phyloP scores from a whole-genome alignment of 1,140 invertebrate species.

The Trichonephila clavipes region DNA sequence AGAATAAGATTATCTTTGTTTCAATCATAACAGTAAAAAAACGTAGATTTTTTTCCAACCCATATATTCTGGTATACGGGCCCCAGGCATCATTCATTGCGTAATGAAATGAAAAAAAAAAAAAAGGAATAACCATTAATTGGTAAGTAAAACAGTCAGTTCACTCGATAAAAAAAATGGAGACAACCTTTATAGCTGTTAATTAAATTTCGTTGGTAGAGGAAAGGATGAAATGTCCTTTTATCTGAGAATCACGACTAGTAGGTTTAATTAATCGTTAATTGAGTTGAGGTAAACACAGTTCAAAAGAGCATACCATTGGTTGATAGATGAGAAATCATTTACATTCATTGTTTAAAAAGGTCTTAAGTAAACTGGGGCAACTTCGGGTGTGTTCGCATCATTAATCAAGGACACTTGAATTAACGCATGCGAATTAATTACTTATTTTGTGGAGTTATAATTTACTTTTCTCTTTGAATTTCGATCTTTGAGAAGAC shows the following conservation, averaged over 20 bases:
- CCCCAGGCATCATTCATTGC: not conserved
- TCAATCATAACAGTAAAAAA: too few species aligned
- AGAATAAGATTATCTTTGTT: too few species aligned
- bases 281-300: slow-evolving; percentile 59
- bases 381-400: slow-evolving; percentile 21
- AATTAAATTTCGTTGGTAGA: slow-evolving; percentile 66
- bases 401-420: slow-evolving; percentile 31
- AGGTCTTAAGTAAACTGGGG: slow-evolving; percentile 28
- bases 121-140: not conserved
- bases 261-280: slow-evolving; percentile 69
- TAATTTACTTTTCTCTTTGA: not conserved
- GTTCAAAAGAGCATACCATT: slow-evolving; percentile 57
- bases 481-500: not conserved
- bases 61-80: not conserved
- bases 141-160: slow-evolving; percentile 43
- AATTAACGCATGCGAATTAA: slow-evolving; percentile 33
- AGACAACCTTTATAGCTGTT: slow-evolving; percentile 44
- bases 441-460: slow-evolving; percentile 4
- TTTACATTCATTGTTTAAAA: slow-evolving; percentile 62
- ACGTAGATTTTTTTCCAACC: too few species aligned
- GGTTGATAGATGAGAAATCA: slow-evolving; percentile 32
- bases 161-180: slow-evolving; percentile 29
- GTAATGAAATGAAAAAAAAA: not conserved
- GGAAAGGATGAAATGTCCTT: slow-evolving; percentile 45
- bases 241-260: slow-evolving; percentile 71